These are phyloP conservation scores for Barypeithes pellucidus DNA, from an alignment of 2,888 invertebrate genomes.

Conservation along the genomic window DNA sequence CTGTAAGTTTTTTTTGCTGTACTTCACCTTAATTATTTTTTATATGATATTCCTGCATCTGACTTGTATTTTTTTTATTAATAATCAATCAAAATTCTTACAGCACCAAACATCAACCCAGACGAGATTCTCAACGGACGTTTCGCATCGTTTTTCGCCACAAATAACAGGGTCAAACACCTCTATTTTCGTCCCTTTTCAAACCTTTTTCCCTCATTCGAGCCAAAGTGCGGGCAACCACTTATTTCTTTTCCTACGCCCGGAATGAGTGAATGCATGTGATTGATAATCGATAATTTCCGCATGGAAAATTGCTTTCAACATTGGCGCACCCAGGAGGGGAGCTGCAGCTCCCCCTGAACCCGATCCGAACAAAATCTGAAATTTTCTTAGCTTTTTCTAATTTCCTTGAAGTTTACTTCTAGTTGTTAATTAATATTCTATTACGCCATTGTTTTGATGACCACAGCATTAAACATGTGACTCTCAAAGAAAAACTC, in stretches of 20 bases:
- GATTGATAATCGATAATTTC: slow-evolving; percentile 30
- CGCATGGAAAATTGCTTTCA: slow-evolving; percentile 4
- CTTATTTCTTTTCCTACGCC: slow-evolving; percentile 25
- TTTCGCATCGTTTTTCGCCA: neutral
- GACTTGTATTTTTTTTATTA: too few relatives aligned
- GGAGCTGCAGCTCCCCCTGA: too few relatives aligned
- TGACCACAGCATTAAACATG: too few relatives aligned
- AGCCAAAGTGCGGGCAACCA: slow-evolving; percentile 22
- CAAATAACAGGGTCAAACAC: slow-evolving; percentile 11
- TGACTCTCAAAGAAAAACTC: too few relatives aligned
- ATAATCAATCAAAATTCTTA: neutral
- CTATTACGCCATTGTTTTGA: too few relatives aligned
- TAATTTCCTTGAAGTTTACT: too few relatives aligned
- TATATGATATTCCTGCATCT: too few relatives aligned
- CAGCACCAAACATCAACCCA: neutral
- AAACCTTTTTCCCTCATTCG: slow-evolving; percentile 13
- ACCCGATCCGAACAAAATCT: too few relatives aligned
- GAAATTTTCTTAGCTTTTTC: too few relatives aligned
- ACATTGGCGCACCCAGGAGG: neutral
- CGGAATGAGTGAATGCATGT: slow-evolving; percentile 28
- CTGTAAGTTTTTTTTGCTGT: too few relatives aligned
- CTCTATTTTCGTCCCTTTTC: neutral
- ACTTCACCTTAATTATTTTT: too few relatives aligned
- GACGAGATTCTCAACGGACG: neutral
- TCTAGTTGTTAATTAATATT: too few relatives aligned